Base-by-base conservation (phyloP, 2,888 invertebrate genomes). In the Eristalis pertinax region DNA sequence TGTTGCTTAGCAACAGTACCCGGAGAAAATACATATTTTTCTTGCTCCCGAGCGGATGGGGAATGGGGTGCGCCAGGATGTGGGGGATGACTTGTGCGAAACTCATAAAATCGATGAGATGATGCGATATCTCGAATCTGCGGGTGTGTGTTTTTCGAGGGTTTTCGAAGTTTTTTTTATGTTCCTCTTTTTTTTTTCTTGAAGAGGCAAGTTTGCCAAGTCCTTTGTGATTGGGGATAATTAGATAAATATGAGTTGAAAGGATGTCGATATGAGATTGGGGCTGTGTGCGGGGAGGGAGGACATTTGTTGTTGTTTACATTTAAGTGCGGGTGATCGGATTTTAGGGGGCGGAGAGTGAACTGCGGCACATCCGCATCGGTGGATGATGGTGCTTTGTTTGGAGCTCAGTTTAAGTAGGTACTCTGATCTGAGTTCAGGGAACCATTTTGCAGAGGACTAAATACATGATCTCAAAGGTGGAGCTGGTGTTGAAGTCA, bases 1-100 rank as follows among this genome's bases (percentile, higher is more conserved):
- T 86, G 86, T 86, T 86, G 86, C 86, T 86, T 79, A 78, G 86
- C 86, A 86, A 86, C 86, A 83, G 74, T 32, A 41, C 50, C 78
- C 56, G 67, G 63, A 83, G 74, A 79, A 67, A 50, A 19, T 60
- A n/a, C n/a, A 4, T 5, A 43, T n/a, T 26, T 29, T 19, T n/a
- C 24, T 8, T 70, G 11, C 8, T 13, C 26, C 13, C 13, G 26
- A 7, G 1, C 24, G 24, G 11, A 11, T 13, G 24, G 26, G 60
- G 15, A n/a, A n/a, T 11, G 13, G 26, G 15, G 26, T 60, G 26
- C 19, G 50, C 1, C 65, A 24, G 43, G 50, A 43, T 65, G 41
- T 65, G 63, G 50, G 29, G 56, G 50, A 74, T 60, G 63, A 81
- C 69, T 75, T 75, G 68, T 75, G 22, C 11, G 41, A 73, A 81